Evolutionary conservation across 2,888 invertebrate genomes (phyloP).

Genomic region (Heliconius charithonia): DNA sequence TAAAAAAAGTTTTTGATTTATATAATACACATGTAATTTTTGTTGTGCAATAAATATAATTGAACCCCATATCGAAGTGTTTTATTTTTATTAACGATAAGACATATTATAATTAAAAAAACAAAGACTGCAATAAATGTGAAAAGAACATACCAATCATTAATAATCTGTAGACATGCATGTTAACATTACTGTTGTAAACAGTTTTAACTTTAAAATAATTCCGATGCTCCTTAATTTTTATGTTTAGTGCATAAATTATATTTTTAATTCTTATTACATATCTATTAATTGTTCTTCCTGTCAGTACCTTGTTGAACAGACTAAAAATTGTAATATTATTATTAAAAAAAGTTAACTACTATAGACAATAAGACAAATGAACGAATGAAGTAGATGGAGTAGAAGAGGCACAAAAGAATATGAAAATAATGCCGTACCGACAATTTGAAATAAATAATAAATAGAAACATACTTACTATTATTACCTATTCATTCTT

Average conservation of each 20-base stretch:
- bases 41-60: constrained; percentile 50
- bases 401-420: not conserved
- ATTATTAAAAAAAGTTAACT: not conserved
- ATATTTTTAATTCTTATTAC: too few species aligned
- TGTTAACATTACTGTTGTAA: too few species aligned
- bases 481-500: not conserved
- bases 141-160: not conserved
- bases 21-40: constrained; percentile 42
- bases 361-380: constrained; percentile 25
- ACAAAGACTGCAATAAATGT: not conserved
- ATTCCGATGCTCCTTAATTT: too few species aligned
- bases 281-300: too few species aligned
- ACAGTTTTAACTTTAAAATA: too few species aligned
- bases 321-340: not conserved
- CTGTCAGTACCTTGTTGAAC: too few species aligned
- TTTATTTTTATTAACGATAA: constrained; percentile 14
- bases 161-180: not conserved
- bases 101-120: not conserved
- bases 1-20: constrained; percentile 38
- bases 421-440: not conserved
- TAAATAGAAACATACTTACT: not conserved
- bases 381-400: constrained; percentile 30
- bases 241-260: too few species aligned
- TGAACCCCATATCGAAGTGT: constrained; percentile 26
- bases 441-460: not conserved